phyloP scores from a whole-genome alignment of 2,888 invertebrate genomes.

The Chamaedrilus cognettii region DNA sequence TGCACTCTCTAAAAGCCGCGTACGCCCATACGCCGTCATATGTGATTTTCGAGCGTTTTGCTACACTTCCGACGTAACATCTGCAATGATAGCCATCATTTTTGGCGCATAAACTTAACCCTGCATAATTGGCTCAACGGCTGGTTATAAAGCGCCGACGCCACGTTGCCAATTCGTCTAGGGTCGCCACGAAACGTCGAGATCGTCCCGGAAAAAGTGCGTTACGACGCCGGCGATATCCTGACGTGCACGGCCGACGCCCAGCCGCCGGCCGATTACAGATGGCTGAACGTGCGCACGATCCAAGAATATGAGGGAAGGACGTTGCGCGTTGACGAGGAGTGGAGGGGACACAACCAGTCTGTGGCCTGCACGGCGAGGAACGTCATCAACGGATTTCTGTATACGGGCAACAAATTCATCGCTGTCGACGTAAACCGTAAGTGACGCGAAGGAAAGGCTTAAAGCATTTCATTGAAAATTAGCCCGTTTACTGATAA shows the following conservation, averaged over 20 bases:
- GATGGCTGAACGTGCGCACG: slow-evolving; percentile 3
- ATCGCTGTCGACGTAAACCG: neutral
- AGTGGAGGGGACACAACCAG: neutral
- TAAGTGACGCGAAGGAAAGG: no score
- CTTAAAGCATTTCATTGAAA: no score
- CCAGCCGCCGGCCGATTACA: neutral
- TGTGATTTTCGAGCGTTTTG: no score
- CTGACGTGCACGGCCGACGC: slow-evolving; percentile 6
- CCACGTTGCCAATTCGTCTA: no score
- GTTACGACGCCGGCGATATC: slow-evolving; percentile 9
- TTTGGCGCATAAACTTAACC: no score
- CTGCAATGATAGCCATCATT: no score
- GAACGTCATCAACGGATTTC: neutral
- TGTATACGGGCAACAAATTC: neutral
- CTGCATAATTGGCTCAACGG: no score
- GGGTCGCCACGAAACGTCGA: slow-evolving; percentile 10
- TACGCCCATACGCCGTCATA: no score
- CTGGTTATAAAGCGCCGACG: no score
- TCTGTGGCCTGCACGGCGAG: neutral
- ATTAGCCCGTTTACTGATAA: no score
- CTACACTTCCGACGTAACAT: no score
- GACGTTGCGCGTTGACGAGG: neutral
- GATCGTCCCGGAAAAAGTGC: neutral
- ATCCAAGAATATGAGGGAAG: neutral
- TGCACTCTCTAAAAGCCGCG: no score